These are phyloP conservation scores for Pseudonaja textilis DNA, from an alignment of 2,113 vertebrate species.

Conservation along the genomic window DNA sequence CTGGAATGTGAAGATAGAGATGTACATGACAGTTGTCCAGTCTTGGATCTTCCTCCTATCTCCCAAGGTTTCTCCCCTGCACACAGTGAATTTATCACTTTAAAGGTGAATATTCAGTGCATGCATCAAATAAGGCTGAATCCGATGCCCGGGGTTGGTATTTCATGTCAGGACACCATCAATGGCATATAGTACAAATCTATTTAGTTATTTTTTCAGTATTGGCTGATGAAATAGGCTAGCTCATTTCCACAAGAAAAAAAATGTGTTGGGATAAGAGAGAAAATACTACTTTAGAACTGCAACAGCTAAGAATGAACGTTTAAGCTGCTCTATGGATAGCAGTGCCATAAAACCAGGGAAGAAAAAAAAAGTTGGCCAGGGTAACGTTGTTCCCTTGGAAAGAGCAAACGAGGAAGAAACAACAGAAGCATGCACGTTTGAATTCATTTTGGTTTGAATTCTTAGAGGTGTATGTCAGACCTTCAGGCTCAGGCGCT, in stretches of 20 bases:
- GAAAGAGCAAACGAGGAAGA: not conserved
- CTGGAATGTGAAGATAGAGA: too few relatives aligned
- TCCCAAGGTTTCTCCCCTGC: not conserved
- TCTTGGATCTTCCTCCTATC: not conserved
- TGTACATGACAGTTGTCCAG: not conserved
- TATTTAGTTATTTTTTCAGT: not conserved
- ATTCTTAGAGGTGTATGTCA: not conserved
- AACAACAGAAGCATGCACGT: not conserved
- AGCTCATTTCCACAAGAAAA: not conserved
- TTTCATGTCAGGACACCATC: not conserved
- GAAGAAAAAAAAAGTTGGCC: not conserved
- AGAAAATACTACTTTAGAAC: not conserved
- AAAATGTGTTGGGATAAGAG: not conserved
- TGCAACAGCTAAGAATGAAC: not conserved
- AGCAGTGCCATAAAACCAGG: not conserved
- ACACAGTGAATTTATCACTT: not conserved
- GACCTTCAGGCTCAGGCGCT: not conserved
- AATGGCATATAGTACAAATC: not conserved
- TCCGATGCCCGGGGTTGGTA: not conserved
- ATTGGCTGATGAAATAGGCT: not conserved
- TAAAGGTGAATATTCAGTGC: not conserved
- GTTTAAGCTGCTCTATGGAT: not conserved
- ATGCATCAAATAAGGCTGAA: not conserved
- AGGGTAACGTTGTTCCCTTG: not conserved
- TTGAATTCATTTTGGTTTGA: not conserved